These are phyloP conservation scores for Anseranas semipalmata DNA, from an alignment of 2,113 vertebrate species.

Conservation along the genomic window DNA sequence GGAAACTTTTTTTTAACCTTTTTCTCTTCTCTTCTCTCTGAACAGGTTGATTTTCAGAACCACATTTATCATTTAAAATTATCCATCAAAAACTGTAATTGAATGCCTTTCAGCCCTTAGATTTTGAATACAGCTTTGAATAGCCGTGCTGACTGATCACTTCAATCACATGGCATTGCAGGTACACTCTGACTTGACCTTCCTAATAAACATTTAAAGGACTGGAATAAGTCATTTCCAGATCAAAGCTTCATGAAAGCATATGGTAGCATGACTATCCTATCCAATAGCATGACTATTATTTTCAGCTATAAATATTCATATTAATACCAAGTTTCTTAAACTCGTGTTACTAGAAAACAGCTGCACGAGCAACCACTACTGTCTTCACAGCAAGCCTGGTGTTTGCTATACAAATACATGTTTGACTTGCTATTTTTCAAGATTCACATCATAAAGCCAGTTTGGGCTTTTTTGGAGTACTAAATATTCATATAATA, in stretches of 20 bases:
- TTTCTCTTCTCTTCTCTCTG: not conserved
- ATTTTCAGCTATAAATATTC: not conserved
- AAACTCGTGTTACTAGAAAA: not conserved
- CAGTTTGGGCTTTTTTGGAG: not conserved
- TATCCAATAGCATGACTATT: not conserved
- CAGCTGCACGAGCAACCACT: not conserved
- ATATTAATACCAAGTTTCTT: not conserved
- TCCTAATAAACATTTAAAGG: not conserved
- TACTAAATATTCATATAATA: not conserved
- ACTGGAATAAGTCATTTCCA: not conserved
- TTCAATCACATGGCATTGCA: not conserved
- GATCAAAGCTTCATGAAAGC: not conserved
- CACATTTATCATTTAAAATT: not conserved
- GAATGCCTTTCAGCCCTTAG: not conserved
- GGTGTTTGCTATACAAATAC: not conserved
- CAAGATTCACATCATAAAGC: not conserved
- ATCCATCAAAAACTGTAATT: not conserved
- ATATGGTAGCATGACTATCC: no score
- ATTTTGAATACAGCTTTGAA: not conserved
- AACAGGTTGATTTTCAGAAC: not conserved
- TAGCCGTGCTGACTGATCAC: not conserved
- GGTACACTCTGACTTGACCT: not conserved
- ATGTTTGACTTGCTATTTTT: not conserved
- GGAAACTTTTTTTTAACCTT: not conserved
- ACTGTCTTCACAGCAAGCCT: not conserved